A percentile compares a stretch with the other conserved stretches of the same genome.
Conservation (phyloP, 2,113 vertebrate species). For the Epinephelus cyanopodus region DNA sequence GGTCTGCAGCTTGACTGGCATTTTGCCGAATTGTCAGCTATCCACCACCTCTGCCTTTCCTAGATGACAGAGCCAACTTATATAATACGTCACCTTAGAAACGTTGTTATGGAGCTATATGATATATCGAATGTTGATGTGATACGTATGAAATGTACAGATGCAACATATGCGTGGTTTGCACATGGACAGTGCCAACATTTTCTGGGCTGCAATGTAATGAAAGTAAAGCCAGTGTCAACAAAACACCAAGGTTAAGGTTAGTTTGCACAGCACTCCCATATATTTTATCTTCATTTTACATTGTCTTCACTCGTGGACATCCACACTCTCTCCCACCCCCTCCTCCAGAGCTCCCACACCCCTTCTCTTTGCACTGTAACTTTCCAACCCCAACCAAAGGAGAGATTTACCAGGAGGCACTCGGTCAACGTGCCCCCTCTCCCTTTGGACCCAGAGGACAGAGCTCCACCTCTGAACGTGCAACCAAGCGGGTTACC, state of each 20-base stretch:
- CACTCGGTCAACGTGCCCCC: slow-evolving; percentile 89
- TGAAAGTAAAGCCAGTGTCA: background rate
- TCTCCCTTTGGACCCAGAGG: slow-evolving; percentile 82
- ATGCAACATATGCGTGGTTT: no score
- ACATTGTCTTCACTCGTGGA: slow-evolving; percentile 21
- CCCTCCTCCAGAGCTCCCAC: slow-evolving; percentile 54
- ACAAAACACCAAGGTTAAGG: background rate
- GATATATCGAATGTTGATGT: no score
- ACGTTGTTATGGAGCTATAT: no score
- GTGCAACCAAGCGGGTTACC: slow-evolving; percentile 88
- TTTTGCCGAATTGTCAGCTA: no score
- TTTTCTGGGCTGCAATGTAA: background rate
- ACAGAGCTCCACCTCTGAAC: slow-evolving; percentile 73
- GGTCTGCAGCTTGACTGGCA: no score
- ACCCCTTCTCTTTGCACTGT: slow-evolving; percentile 61
- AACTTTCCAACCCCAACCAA: slow-evolving; percentile 77
- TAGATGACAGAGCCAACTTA: no score
- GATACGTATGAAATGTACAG: no score
- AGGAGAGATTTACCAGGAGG: slow-evolving; percentile 89
- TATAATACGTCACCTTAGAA: no score
- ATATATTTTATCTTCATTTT: background rate
- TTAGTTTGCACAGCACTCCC: background rate
- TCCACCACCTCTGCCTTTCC: no score
- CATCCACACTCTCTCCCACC: slow-evolving; percentile 1
- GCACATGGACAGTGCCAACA: no score